These are phyloP conservation scores for Heterocephalus glaber DNA, from an alignment of 2,113 vertebrate genomes.

Conservation along the genomic window DNA sequence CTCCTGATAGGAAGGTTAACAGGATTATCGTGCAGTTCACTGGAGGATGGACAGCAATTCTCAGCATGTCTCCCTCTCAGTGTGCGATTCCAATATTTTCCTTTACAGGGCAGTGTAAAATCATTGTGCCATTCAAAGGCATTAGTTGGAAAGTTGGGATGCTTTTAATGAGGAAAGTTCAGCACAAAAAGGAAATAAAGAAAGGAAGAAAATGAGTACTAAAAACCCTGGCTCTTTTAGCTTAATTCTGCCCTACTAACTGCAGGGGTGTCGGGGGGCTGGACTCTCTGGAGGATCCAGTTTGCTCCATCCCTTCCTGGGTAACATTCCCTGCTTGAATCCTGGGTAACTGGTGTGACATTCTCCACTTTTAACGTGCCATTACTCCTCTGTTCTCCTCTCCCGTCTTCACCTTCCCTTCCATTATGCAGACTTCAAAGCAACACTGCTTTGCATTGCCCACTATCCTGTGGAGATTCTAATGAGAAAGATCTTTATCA, in stretches of 20 bases:
- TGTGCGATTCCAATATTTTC: conserved; percentile 59
- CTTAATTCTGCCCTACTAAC: background rate
- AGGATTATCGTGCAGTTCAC: conserved; percentile 73
- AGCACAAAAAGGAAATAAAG: conserved; percentile 25
- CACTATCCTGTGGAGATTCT: background rate
- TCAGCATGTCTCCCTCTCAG: conserved; percentile 13
- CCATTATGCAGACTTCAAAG: background rate
- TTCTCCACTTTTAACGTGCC: background rate
- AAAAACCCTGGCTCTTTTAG: background rate
- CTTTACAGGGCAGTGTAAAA: conserved; percentile 58
- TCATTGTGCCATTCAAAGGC: conserved; percentile 52
- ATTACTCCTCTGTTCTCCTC: background rate
- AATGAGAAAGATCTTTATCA: conserved; percentile 9
- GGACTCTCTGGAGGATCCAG: background rate
- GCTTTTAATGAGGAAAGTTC: conserved; percentile 71
- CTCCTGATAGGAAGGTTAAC: conserved; percentile 76
- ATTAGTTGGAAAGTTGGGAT: conserved; percentile 52
- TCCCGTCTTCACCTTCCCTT: background rate
- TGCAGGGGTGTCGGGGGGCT: background rate
- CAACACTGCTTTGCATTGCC: background rate
- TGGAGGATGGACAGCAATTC: conserved; percentile 42
- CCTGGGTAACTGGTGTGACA: background rate
- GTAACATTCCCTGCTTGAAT: background rate
- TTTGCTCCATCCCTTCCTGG: background rate
- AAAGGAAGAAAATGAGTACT: background rate